Percentiles rank a stretch among this genome's conserved stretches.
Evolutionary conservation across 1,140 invertebrate genomes (phyloP).

Genomic region (Tyrophagus putrescentiae): DNA sequence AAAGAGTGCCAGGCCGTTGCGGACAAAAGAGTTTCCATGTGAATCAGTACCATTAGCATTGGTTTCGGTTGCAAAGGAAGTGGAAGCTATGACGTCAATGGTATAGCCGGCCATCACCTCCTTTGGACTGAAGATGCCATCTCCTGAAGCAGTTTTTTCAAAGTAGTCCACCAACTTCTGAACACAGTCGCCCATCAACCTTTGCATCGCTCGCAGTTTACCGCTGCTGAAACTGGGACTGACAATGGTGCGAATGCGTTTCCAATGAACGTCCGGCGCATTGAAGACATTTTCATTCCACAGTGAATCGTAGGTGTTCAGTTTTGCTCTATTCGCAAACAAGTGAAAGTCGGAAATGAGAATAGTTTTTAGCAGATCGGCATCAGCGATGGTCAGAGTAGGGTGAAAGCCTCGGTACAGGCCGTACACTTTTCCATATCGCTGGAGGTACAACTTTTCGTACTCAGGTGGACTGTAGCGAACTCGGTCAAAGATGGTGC

Average conservation of each 20-base stretch:
- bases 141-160: background rate
- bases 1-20: background rate
- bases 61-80: background rate
- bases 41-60: background rate
- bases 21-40: background rate
- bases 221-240: constrained; percentile 42
- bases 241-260: constrained; percentile 37
- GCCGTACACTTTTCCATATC: constrained; percentile 17
- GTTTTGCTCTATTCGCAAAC: constrained; percentile 24
- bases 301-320: background rate
- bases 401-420: constrained; percentile 22
- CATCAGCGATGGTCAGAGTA: constrained; percentile 29
- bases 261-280: constrained; percentile 33
- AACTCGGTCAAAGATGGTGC: background rate
- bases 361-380: constrained; percentile 29
- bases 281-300: background rate
- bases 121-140: constrained; percentile 1
- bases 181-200: constrained; percentile 24
- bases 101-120: constrained; percentile 8
- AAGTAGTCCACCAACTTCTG: background rate
- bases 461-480: background rate
- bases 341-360: constrained; percentile 30
- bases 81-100: constrained; percentile 17
- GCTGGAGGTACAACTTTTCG: background rate
- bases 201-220: constrained; percentile 42